Percentiles rank a stretch among this genome's conserved stretches.
phyloP scores from a whole-genome alignment of 2,888 invertebrate genomes.

The Pseudanteris insignis region DNA sequence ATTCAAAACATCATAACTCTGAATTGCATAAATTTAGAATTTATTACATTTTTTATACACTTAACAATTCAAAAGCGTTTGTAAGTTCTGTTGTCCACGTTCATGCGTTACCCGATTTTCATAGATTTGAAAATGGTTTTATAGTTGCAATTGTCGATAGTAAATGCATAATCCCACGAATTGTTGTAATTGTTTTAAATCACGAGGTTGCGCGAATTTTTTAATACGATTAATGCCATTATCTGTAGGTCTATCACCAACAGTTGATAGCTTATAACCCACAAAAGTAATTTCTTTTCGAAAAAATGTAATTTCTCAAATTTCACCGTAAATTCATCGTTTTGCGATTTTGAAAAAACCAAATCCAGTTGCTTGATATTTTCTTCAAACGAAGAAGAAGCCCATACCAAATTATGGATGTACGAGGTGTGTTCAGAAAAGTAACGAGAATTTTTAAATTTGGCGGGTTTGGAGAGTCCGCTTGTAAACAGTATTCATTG shows the following conservation, averaged over 20 bases:
- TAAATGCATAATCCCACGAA: slow-evolving; percentile 44
- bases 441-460: too few relatives aligned
- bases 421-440: too few relatives aligned
- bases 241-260: slow-evolving; percentile 10
- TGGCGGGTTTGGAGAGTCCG: too few relatives aligned
- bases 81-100: slow-evolving; percentile 12
- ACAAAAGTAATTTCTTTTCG: slow-evolving; percentile 5
- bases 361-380: neutral
- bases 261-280: slow-evolving; percentile 18
- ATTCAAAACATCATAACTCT: too few relatives aligned
- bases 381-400: neutral
- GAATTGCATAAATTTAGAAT: too few relatives aligned
- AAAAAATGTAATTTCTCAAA: neutral
- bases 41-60: too few relatives aligned
- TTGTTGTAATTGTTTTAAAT: slow-evolving; percentile 47
- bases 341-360: neutral
- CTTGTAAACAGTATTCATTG: too few relatives aligned
- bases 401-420: neutral
- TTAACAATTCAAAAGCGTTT: slow-evolving; percentile 28
- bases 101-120: slow-evolving; percentile 2
- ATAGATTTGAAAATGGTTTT: slow-evolving; percentile 19
- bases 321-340: neutral
- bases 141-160: slow-evolving; percentile 24
- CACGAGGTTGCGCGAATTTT: slow-evolving; percentile 48
- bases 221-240: slow-evolving; percentile 43